Conservation (phyloP, 2,888 invertebrate species). For the Andrena trimmerana region DNA sequence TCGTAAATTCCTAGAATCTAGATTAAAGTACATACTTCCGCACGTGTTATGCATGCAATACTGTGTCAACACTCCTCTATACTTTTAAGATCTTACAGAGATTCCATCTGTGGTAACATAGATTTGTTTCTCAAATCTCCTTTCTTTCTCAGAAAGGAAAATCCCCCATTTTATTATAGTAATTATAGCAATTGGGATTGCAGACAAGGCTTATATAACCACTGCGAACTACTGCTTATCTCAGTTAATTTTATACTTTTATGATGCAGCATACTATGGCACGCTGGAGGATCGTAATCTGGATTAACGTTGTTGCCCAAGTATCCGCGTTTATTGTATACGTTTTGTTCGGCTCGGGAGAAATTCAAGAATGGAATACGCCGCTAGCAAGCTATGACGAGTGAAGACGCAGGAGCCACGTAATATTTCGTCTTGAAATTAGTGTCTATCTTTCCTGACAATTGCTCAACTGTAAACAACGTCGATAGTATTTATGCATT, state of each 20-base stretch:
- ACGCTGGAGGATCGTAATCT: conserved; percentile 80
- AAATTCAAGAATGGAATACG: conserved; percentile 82
- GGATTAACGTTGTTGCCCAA: conserved; percentile 77
- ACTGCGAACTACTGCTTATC: not conserved
- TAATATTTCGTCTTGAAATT: not conserved
- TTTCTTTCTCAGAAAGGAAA: not conserved
- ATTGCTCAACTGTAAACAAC: no score
- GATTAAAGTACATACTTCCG: no score
- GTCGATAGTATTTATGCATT: no score
- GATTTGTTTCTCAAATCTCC: not conserved
- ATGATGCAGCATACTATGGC: conserved; percentile 78
- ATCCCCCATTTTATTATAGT: not conserved
- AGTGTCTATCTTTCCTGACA: no score
- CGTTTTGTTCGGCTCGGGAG: conserved; percentile 77
- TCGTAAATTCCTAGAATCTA: no score
- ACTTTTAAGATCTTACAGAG: not conserved
- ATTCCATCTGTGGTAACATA: not conserved
- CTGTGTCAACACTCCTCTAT: no score
- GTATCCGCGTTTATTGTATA: conserved; percentile 76
- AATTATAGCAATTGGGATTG: not conserved
- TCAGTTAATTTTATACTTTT: conserved; percentile 14
- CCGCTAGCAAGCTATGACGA: conserved; percentile 19
- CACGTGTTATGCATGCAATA: no score
- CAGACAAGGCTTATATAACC: not conserved
- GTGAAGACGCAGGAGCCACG: not conserved